Evolutionary conservation across 1,140 invertebrate species (phyloP), one percentile per base, ranked within the genome.

Genomic region (Hylaeus anthracinus): DNA sequence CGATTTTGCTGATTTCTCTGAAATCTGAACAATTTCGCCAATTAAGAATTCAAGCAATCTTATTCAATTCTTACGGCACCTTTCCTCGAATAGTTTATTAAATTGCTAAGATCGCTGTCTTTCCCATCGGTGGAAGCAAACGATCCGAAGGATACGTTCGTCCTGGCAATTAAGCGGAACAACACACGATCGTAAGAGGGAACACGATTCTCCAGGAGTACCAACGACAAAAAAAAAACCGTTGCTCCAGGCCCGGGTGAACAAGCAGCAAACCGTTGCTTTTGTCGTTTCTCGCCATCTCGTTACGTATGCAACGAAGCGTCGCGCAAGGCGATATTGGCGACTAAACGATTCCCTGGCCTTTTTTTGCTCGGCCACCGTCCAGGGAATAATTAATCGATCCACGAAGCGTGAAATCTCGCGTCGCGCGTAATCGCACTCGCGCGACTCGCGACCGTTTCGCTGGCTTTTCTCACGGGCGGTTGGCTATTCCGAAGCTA

Each of bases 361-460:
- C 41, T 60, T 64, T 67, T 61, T 67, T 65, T 60, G 2, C 48
- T 6, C 14, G 45, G 14, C 26, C 71, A 0, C 26, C 15, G 26
- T 51, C n/a, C n/a, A 67, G 26, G 72, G 79, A 80, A 80, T 80
- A 80, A 80, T 80, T 80, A 80, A 80, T 80, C 79, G 79, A 80
- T 80, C 79, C 64, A 41, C 79, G 72, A 75, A 74, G 79, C 79
- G 72, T 80, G 72, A 80, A 80, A 80, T 75, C 79, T 75, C 72
- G 72, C 79, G 79, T 74, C 63, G 56, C 63, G n/a, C 48, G 70
- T 55, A 61, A 39, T 70, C 51, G 45, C 45, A 6, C 14, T 43
- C 61, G 58, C 69, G 70, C 48, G 51, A 65, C 71, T 66, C 43
- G 43, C 60, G 78, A 14, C 51, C 39, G 45, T 48, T 67, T 65